A percentile compares a stretch with the other conserved stretches of the same genome.
These are phyloP conservation scores for Melanerpes formicivorus DNA, from an alignment of 2,113 vertebrate genomes.

Conservation along the genomic window DNA sequence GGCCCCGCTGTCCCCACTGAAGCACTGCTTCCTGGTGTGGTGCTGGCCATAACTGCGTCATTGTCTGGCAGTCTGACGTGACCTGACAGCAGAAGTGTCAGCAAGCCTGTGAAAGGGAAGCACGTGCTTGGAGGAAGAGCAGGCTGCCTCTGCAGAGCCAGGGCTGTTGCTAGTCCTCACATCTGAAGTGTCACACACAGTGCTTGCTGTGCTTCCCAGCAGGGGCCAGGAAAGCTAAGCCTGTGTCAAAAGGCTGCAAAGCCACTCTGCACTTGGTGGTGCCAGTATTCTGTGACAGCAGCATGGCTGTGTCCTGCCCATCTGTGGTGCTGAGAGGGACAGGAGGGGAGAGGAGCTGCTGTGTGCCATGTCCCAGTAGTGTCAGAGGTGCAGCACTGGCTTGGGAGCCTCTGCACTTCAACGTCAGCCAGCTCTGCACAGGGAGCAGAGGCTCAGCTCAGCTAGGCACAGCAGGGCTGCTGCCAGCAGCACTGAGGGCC, in stretches of 20 bases:
- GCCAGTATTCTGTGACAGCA: not conserved
- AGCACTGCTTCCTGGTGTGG: conserved; percentile 54
- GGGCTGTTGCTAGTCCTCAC: not conserved
- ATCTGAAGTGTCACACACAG: not conserved
- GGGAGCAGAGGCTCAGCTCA: not conserved
- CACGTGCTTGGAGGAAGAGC: conserved; percentile 44
- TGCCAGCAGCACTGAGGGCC: not conserved
- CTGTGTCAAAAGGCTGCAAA: too few species aligned
- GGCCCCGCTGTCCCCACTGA: conserved; percentile 46
- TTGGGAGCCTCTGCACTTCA: not conserved
- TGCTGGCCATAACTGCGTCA: conserved; percentile 55
- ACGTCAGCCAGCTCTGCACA: not conserved
- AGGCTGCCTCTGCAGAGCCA: not conserved
- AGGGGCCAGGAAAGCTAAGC: too few species aligned
- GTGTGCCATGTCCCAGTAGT: accelerated
- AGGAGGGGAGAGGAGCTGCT: not conserved
- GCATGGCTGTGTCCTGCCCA: not conserved
- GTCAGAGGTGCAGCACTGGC: not conserved
- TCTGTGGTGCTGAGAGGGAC: not conserved
- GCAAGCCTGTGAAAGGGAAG: conserved; percentile 59
- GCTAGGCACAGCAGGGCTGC: accelerated
- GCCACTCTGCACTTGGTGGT: not conserved
- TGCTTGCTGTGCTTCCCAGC: not conserved
- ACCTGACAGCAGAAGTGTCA: conserved; percentile 68
- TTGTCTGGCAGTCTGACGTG: conserved; percentile 60